Evolutionary conservation across 2,797 vertebrate species (phyloP), one percentile per base, ranked within the genome.

Genomic region (Periophthalmus magnuspinnatus): DNA sequence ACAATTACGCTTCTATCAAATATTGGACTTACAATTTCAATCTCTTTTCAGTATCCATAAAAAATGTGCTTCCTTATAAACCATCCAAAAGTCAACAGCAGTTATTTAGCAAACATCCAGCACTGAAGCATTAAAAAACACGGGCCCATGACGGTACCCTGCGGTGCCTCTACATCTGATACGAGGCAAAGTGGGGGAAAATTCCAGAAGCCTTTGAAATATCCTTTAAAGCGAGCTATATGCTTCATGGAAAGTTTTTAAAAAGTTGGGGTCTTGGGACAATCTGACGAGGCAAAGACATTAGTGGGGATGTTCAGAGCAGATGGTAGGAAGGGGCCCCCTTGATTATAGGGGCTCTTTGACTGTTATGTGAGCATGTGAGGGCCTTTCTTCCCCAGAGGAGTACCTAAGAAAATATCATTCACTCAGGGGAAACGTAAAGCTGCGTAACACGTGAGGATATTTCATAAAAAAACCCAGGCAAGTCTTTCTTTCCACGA

Each of bases 371-470:
- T 64, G 59, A 61, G 33, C 61, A 50, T 10, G 50, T 17, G 47
- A 50, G 47, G 65, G 61, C 77, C 61, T 67, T 54, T 68, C 63
- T 56, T 66, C 60, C 55, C 56, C 55, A 65, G 58, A 70, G 10
- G 57, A 60, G 65, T 70, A 74, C 71, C 74, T 16, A 58, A 76
- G 78, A 84, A 75, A 81, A 72, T 71, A 66, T 76, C 67, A 80
- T 72, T 78, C 65, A 83, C 61, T 59, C 16, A 2, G 50, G 67
- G 67, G 72, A 75, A 76, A 22, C 21, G 34, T 60, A 45, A 77
- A 59, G 60, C 67, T 50, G 55, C 50, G 70, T 74, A 73, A 71
- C 57, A 66, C 56, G 67, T 19, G 54, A 57, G 65, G 48, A 45
- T 62, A 36, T 75, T 75, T 41, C 28, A 82, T 72, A 61, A 48